Conservation (phyloP, 2,888 invertebrate species). For the Petrolisthes manimaculis region DNA sequence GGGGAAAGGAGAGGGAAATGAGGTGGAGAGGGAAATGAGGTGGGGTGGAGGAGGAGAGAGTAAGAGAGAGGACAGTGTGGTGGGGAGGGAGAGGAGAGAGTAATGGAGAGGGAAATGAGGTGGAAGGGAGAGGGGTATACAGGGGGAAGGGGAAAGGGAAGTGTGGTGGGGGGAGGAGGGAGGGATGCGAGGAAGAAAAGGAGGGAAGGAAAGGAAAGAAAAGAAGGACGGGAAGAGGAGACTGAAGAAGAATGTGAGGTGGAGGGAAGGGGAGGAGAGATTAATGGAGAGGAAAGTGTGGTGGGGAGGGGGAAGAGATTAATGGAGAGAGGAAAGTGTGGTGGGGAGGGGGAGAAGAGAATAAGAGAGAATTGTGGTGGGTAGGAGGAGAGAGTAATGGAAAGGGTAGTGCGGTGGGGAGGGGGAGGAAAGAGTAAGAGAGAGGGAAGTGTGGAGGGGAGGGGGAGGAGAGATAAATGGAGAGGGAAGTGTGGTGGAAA, state of each 20-base stretch:
- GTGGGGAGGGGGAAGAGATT: too few species aligned
- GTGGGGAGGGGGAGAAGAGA: background rate
- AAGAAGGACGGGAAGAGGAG: background rate
- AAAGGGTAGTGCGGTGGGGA: background rate
- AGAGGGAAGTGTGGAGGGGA: background rate
- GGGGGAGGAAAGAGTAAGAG: background rate
- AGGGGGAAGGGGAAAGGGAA: background rate
- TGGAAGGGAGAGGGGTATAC: too few species aligned
- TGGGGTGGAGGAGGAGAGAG: too few species aligned
- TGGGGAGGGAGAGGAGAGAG: too few species aligned
- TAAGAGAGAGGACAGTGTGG: too few species aligned
- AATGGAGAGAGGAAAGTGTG: slow-evolving; percentile 13
- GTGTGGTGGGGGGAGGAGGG: too few species aligned
- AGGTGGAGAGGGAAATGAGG: too few species aligned
- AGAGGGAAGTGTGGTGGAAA: background rate
- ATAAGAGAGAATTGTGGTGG: slow-evolving; percentile 4
- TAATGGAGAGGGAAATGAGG: too few species aligned
- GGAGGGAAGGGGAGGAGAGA: background rate
- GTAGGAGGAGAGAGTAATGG: background rate
- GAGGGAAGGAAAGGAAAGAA: background rate
- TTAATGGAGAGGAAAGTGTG: background rate
- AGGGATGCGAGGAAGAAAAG: background rate
- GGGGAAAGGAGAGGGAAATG: too few species aligned
- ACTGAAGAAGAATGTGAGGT: slow-evolving; percentile 18
- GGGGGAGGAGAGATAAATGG: background rate